Percentiles rank a stretch among this genome's conserved stretches.
Conservation (phyloP, 1,140 invertebrate species). For the Manduca sexta region DNA sequence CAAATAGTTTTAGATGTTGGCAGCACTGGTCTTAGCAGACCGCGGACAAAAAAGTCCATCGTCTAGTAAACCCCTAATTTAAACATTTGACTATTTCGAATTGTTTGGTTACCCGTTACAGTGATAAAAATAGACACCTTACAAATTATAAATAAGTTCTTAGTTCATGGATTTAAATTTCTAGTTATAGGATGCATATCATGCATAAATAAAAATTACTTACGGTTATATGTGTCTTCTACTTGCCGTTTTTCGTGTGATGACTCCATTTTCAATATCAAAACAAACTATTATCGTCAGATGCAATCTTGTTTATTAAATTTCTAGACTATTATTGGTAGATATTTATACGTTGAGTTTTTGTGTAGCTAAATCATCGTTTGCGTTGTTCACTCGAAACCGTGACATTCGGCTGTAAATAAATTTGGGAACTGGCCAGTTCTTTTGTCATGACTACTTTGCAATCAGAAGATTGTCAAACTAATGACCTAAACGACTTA, state of each 20-base stretch:
- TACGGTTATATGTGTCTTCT: constrained; percentile 1
- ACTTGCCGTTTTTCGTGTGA: neutral
- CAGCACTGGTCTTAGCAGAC: too few relatives aligned
- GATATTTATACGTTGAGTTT: constrained; percentile 34
- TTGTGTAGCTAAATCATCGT: constrained; percentile 27
- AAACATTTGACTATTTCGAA: too few relatives aligned
- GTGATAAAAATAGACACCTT: neutral
- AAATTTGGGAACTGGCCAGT: constrained; percentile 65
- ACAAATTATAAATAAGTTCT: neutral
- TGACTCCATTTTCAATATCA: neutral
- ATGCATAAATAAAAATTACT: neutral
- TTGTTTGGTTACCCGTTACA: neutral
- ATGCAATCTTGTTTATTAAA: neutral
- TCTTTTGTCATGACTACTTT: constrained; percentile 59
- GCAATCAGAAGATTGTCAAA: constrained; percentile 53
- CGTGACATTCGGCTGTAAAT: constrained; percentile 62
- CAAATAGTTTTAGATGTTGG: too few relatives aligned
- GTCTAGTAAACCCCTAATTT: too few relatives aligned
- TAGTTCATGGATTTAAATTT: too few relatives aligned
- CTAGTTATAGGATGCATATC: too few relatives aligned
- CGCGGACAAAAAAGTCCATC: too few relatives aligned
- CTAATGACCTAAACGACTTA: constrained; percentile 42
- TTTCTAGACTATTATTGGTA: neutral
- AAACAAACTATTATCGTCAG: constrained; percentile 1
- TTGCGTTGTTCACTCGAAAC: constrained; percentile 25